Base-by-base conservation (phyloP, 2,888 invertebrate species). In the Ochropacha duplaris region DNA sequence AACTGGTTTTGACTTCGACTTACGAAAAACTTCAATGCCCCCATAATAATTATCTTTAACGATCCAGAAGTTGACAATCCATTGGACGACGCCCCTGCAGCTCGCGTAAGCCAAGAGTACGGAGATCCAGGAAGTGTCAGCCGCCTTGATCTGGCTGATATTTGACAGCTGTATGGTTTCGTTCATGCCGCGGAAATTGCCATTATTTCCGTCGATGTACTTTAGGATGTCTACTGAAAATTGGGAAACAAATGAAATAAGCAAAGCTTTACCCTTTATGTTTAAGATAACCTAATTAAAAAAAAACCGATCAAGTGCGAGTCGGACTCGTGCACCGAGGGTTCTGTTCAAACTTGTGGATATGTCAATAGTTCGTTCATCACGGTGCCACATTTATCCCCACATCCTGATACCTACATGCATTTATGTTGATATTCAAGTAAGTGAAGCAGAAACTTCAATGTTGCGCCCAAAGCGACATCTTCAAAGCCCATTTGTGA, bases 61-160 rank as follows among this genome's bases (percentile, higher is more conserved):
- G 12, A 90, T 68, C 91, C 92, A 92, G 55, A 84, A 87, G 72
- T 92, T 92, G 54, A 88, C 26, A 16, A 90, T 36, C 90, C 90
- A 91, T 57, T 83, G 86, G 11, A 91, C 86, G 1, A 90, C 57
- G 1, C 86, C 90, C 12, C 91, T 68, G 55, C 82, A 60, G 71
- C 89, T 89, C 58, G 64, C 28, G 66, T 84, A 92, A 0, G 88
- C 88, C 57, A 91, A 64, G 1, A 87, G 58, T 3, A 90, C 66
- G 0, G 88, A 67, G n/a, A 90, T 82, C 92, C 92, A 92, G 34
- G 84, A 74, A 0, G 90, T 91, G 58, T 92, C 89, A 0, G 71
- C 70, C 0, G 61, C 60, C 8, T 58, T 11, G 12, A 36, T 0
- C 52, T 54, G 2, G 4, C 12, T 19, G 22, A 14, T 11, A 19